Percentiles rank a stretch among this genome's conserved stretches.
phyloP scores from a whole-genome alignment of 2,113 vertebrate species.

The Engraulis encrasicolus region DNA sequence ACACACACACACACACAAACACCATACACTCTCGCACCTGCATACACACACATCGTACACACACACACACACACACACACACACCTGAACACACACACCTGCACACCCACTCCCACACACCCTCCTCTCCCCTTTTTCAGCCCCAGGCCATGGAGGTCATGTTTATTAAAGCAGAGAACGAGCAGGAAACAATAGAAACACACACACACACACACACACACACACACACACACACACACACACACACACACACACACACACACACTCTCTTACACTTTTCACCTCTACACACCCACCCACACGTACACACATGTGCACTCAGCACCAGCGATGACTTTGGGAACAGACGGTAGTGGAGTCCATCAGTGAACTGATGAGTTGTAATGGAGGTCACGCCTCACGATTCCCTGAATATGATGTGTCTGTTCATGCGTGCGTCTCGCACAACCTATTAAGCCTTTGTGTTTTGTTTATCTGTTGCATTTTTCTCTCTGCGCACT shows the following conservation, averaged over 20 bases:
- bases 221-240: background rate
- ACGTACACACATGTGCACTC: background rate
- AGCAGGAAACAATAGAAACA: background rate
- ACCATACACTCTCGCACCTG: too few species aligned
- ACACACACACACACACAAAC: too few species aligned
- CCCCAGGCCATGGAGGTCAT: constrained; percentile 18
- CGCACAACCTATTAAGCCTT: constrained; percentile 17
- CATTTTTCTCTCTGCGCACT: background rate
- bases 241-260: background rate
- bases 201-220: background rate
- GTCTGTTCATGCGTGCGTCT: background rate
- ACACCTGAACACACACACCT: too few species aligned
- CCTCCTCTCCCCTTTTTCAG: background rate
- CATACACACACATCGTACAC: too few species aligned
- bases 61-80: too few species aligned
- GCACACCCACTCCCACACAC: background rate
- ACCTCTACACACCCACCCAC: background rate
- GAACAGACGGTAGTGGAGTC: constrained; percentile 10
- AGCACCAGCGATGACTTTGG: background rate
- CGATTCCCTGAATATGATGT: constrained; percentile 52
- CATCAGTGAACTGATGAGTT: background rate
- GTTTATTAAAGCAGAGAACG: constrained; percentile 5
- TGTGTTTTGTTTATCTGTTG: background rate
- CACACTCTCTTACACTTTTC: too few species aligned
- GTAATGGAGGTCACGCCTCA: constrained; percentile 10